A percentile compares a stretch with the other conserved stretches of the same genome.
These are phyloP conservation scores for Cephalopterus ornatus DNA, from an alignment of 2,113 vertebrate genomes.

Conservation along the genomic window DNA sequence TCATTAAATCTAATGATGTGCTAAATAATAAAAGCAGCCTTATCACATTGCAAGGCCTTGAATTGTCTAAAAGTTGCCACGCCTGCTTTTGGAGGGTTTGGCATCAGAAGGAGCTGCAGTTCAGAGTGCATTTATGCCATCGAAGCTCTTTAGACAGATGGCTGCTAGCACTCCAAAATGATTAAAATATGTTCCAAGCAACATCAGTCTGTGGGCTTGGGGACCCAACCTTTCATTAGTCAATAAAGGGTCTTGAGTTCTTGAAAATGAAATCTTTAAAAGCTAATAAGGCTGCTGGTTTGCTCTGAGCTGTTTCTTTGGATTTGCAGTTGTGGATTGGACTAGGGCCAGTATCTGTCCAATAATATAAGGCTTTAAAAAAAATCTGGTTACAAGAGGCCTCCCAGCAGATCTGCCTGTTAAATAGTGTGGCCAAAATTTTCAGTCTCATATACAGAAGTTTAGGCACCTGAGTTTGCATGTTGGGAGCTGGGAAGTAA, in stretches of 20 bases:
- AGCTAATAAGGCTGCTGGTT: constrained; percentile 59
- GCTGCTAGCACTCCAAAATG: constrained; percentile 57
- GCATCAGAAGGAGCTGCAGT: constrained; percentile 40
- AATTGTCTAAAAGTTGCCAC: constrained; percentile 22
- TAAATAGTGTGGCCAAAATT: neutral
- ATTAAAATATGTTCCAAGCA: constrained; percentile 65
- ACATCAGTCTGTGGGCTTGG: constrained; percentile 58
- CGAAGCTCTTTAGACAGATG: constrained; percentile 57
- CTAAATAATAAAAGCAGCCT: constrained; percentile 54
- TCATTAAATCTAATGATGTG: constrained; percentile 64
- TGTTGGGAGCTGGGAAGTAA: neutral
- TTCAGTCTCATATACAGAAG: neutral
- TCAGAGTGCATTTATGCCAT: constrained; percentile 35
- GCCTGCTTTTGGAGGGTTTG: constrained; percentile 13
- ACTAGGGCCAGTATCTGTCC: constrained; percentile 43
- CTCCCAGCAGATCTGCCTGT: constrained; percentile 11
- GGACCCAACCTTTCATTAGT: constrained; percentile 65
- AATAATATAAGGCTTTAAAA: constrained; percentile 42
- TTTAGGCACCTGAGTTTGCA: neutral
- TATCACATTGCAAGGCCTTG: constrained; percentile 34
- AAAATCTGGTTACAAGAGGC: constrained; percentile 7
- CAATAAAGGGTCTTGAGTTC: constrained; percentile 64
- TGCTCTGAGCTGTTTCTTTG: constrained; percentile 49
- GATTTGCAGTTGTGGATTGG: constrained; percentile 51
- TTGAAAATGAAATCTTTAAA: constrained; percentile 70